Evolutionary conservation across 2,113 vertebrate genomes (phyloP).

Genomic region (Cavia aperea): DNA sequence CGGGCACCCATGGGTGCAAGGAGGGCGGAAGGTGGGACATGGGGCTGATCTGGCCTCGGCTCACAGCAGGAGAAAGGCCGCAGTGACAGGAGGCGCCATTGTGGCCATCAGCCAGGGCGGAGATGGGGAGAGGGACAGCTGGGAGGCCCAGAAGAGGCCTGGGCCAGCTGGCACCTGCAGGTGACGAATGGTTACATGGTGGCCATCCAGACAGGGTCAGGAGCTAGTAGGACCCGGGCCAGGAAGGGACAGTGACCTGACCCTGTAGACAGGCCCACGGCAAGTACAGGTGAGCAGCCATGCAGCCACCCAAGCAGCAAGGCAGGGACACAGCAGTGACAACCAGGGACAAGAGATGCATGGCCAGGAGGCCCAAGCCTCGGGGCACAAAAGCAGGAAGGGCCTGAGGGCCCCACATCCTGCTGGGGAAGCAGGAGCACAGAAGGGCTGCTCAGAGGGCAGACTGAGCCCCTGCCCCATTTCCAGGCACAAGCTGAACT

Average conservation of each 20-base stretch:
- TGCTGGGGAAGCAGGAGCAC: neutral
- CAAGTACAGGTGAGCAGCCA: neutral
- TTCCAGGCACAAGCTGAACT: neutral
- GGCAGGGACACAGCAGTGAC: neutral
- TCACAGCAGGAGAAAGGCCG: neutral
- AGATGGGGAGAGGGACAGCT: neutral
- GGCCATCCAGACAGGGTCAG: neutral
- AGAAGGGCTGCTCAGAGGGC: neutral
- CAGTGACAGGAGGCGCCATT: neutral
- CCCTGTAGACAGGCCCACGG: fast-evolving
- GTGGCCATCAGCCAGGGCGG: fast-evolving
- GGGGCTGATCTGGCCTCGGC: neutral
- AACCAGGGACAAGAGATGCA: neutral
- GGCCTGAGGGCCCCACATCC: neutral
- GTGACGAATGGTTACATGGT: neutral
- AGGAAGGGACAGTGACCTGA: neutral
- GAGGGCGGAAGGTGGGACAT: neutral
- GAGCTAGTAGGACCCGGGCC: neutral
- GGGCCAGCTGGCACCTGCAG: neutral
- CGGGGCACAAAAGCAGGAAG: neutral
- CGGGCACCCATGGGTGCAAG: neutral
- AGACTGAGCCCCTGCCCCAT: fast-evolving
- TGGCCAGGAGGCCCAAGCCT: neutral
- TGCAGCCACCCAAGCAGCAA: too few species aligned
- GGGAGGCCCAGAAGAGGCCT: neutral